Percentiles rank a stretch among this genome's conserved stretches.
These are phyloP conservation scores for Bellardia bayeri DNA, from an alignment of 2,888 invertebrate species.

Conservation along the genomic window DNA sequence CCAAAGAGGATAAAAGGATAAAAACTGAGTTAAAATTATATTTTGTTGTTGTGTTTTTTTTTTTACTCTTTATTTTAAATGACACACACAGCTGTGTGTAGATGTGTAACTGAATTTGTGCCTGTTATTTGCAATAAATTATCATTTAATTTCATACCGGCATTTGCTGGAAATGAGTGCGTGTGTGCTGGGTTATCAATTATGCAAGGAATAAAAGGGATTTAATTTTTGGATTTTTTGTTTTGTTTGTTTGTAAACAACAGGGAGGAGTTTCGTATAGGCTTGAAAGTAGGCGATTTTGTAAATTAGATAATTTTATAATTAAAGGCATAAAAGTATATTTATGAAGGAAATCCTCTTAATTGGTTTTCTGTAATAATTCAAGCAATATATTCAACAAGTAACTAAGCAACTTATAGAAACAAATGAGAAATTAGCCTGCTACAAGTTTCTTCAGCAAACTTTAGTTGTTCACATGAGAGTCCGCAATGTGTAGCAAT, in stretches of 20 bases:
- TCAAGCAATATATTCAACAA: no score
- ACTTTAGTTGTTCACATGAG: no score
- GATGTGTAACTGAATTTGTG: conserved; percentile 45
- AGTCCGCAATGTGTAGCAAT: no score
- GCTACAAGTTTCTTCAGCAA: no score
- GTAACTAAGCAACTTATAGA: no score
- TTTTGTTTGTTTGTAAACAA: neutral
- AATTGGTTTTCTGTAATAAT: no score
- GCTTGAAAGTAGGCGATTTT: no score
- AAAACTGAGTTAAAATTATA: conserved; percentile 56
- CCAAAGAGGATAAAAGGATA: conserved; percentile 69
- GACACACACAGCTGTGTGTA: conserved; percentile 48
- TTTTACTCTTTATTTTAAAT: conserved; percentile 16
- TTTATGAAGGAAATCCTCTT: no score
- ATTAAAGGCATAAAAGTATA: no score
- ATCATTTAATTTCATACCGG: conserved; percentile 53
- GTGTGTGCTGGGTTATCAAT: conserved; percentile 48
- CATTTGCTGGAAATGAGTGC: conserved; percentile 24
- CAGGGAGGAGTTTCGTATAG: neutral
- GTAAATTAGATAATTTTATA: no score
- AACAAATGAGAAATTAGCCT: no score
- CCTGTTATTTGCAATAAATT: conserved; percentile 57
- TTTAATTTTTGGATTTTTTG: conserved; percentile 16
- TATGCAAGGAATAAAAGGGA: conserved; percentile 46
- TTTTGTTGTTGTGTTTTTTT: conserved; percentile 39